Conservation (phyloP, 2,888 invertebrate species). For the Apoderus coryli region DNA sequence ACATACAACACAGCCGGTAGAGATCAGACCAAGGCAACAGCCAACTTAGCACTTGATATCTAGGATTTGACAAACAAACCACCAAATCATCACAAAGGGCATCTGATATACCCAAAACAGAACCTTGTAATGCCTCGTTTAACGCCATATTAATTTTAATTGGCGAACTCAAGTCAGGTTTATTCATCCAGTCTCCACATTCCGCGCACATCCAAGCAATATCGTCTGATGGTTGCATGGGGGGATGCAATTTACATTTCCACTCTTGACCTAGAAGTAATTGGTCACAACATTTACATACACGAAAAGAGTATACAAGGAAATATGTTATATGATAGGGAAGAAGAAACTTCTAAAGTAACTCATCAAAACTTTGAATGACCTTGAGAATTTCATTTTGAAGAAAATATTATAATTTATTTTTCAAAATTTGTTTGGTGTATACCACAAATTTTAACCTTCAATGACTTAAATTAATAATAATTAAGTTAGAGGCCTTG, state of each 20-base stretch:
- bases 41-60: slow-evolving; percentile 60
- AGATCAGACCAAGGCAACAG: slow-evolving; percentile 44
- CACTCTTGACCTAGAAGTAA: slow-evolving; percentile 29
- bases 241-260: slow-evolving; percentile 30
- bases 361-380: not conserved
- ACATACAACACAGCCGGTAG: slow-evolving; percentile 40
- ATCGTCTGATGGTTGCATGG: slow-evolving; percentile 26
- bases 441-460: too few relatives aligned
- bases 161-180: slow-evolving; percentile 25
- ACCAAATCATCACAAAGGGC: slow-evolving; percentile 57
- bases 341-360: not conserved
- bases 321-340: too few relatives aligned
- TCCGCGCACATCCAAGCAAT: slow-evolving; percentile 27
- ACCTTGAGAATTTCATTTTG: not conserved
- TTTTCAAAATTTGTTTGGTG: too few relatives aligned
- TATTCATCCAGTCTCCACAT: slow-evolving; percentile 30
- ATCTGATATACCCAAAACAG: slow-evolving; percentile 47
- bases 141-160: slow-evolving; percentile 30
- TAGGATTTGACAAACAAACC: slow-evolving; percentile 52
- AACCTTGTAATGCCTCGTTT: slow-evolving; percentile 35
- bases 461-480: too few relatives aligned
- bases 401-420: too few relatives aligned
- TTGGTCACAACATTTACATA: too few relatives aligned
- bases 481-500: too few relatives aligned
- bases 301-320: too few relatives aligned